Conservation (phyloP, 1,140 invertebrate species). For the Drosophila santomea region DNA sequence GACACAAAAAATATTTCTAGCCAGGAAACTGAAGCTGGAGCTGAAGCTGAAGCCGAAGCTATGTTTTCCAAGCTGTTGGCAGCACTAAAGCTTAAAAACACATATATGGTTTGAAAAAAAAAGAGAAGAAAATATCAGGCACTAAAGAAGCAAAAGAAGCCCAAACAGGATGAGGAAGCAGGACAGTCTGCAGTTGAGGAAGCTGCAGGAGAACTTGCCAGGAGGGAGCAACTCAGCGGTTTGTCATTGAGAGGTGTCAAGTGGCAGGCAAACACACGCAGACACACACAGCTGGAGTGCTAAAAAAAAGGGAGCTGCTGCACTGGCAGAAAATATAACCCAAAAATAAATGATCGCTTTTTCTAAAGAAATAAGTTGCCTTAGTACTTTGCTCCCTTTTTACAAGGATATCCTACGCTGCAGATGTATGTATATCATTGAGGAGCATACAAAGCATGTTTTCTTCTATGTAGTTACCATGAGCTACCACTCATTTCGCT, state of each 20-base stretch:
- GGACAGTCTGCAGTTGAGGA: constrained; percentile 18
- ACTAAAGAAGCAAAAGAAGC: constrained; percentile 5
- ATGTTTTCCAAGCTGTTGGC: constrained; percentile 40
- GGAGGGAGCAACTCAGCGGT: constrained; percentile 58
- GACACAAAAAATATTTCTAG: constrained; percentile 25
- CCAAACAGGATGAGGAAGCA: neutral
- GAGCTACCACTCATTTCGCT: neutral
- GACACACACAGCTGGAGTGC: constrained; percentile 37
- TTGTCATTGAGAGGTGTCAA: constrained; percentile 77
- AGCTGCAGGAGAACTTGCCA: constrained; percentile 23
- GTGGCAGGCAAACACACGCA: constrained; percentile 61
- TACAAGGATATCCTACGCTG: too few species aligned
- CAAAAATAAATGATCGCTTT: neutral
- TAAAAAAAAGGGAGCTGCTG: neutral
- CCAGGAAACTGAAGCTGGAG: constrained; percentile 29
- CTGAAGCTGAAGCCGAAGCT: constrained; percentile 29
- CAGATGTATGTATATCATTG: too few species aligned
- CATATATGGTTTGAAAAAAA: constrained; percentile 2
- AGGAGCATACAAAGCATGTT: too few species aligned
- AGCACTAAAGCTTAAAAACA: constrained; percentile 33
- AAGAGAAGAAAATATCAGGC: constrained; percentile 3
- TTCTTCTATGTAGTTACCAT: too few species aligned
- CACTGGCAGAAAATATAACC: neutral
- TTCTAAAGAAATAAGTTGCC: too few species aligned
- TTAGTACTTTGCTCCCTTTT: too few species aligned